Percentiles rank a stretch among this genome's conserved stretches.
phyloP scores from a whole-genome alignment of 1,140 invertebrate species.

The Anthonomus grandis region DNA sequence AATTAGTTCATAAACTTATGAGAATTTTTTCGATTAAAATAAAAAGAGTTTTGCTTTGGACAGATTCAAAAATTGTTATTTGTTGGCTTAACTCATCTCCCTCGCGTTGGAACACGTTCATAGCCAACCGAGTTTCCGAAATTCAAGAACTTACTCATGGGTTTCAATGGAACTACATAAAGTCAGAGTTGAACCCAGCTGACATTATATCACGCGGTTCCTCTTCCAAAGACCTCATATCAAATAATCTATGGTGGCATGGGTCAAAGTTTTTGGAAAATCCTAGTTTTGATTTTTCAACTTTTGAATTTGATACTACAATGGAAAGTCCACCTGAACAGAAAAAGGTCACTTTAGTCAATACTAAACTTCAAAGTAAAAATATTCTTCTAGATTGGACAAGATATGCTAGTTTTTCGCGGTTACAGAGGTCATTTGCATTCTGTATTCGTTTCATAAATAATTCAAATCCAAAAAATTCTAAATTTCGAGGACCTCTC shows the following conservation, averaged over 20 bases:
- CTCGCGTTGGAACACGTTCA: slow-evolving; percentile 42
- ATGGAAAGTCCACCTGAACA: too few relatives aligned
- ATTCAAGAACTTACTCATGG: slow-evolving; percentile 32
- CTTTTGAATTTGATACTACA: too few relatives aligned
- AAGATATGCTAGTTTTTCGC: too few relatives aligned
- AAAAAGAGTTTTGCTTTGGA: slow-evolving; percentile 42
- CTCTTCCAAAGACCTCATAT: slow-evolving; percentile 20
- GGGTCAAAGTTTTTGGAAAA: too few relatives aligned
- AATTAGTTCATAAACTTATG: slow-evolving; percentile 9
- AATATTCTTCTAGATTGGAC: too few relatives aligned
- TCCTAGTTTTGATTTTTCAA: too few relatives aligned
- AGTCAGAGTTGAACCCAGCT: slow-evolving; percentile 46
- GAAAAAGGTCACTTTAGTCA: too few relatives aligned
- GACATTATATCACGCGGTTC: slow-evolving; percentile 49
- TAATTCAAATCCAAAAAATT: too few relatives aligned
- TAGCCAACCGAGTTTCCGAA: slow-evolving; percentile 44
- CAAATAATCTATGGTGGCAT: slow-evolving; percentile 35
- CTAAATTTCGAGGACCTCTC: too few relatives aligned
- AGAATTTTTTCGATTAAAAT: slow-evolving; percentile 30
- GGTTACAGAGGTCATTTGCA: too few relatives aligned
- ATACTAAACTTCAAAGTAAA: too few relatives aligned
- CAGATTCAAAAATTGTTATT: slow-evolving; percentile 47
- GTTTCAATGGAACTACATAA: slow-evolving; percentile 47
- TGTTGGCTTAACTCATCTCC: slow-evolving; percentile 44
- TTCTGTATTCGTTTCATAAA: too few relatives aligned